These are phyloP conservation scores for Chloroclystis v-ata DNA, from an alignment of 2,888 invertebrate species.

Conservation along the genomic window DNA sequence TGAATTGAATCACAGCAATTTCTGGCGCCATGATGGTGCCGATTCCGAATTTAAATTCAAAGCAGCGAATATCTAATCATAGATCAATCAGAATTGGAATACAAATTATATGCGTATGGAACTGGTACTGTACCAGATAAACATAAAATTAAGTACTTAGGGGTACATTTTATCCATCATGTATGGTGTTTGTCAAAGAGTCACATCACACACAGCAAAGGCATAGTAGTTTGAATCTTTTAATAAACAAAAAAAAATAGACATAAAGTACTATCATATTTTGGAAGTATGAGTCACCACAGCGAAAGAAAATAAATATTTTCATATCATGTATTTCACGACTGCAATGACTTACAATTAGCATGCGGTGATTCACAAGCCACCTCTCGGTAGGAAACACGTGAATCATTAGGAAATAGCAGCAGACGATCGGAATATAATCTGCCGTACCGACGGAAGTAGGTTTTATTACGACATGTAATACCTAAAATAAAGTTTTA, in stretches of 20 bases:
- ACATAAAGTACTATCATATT: no score
- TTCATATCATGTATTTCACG: constrained; percentile 1
- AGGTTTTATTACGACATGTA: not conserved
- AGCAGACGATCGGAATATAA: constrained; percentile 20
- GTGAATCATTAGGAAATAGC: constrained; percentile 33
- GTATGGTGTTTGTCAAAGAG: no score
- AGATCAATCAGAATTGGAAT: not conserved
- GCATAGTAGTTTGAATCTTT: no score
- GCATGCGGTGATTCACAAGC: constrained; percentile 29
- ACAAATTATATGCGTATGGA: no score
- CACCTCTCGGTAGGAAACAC: constrained; percentile 25
- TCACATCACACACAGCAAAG: no score
- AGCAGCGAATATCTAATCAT: not conserved
- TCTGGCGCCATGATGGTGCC: constrained; percentile 1
- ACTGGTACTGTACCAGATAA: no score
- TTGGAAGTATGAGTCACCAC: constrained; percentile 7
- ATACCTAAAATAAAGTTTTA: not conserved
- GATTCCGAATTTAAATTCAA: not conserved
- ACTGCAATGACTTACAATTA: constrained; percentile 24
- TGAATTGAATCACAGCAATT: not conserved
- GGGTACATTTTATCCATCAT: no score
- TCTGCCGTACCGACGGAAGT: not conserved
- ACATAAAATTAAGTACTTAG: no score
- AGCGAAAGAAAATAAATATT: constrained; percentile 2
- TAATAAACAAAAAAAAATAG: no score